phyloP scores from a whole-genome alignment of 2,797 vertebrate genomes.

The Rhinatrema bivittatum region DNA sequence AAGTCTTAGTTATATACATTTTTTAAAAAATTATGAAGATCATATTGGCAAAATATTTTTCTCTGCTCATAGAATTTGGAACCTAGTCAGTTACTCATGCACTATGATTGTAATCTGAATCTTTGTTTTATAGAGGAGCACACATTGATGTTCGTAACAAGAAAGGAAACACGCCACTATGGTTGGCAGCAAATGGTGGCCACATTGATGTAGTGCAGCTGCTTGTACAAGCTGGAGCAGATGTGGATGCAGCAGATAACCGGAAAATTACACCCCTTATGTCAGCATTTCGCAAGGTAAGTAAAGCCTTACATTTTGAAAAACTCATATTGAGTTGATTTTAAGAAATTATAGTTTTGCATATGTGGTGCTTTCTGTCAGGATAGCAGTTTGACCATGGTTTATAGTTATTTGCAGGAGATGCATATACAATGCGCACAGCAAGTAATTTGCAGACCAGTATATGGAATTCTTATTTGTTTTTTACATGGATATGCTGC shows the following conservation, averaged over 20 bases:
- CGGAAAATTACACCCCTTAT: slow-evolving; percentile 96
- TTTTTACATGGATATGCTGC: too few species aligned
- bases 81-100: too few species aligned
- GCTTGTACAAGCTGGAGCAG: slow-evolving; percentile 87
- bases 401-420: slow-evolving; percentile 5
- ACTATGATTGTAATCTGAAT: too few species aligned
- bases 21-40: too few species aligned
- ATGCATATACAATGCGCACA: too few species aligned
- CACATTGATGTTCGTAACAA: slow-evolving; percentile 98
- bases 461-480: too few species aligned
- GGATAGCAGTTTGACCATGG: too few species aligned
- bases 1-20: too few species aligned
- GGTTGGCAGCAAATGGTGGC: slow-evolving; percentile 92
- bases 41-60: too few species aligned
- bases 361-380: slow-evolving; percentile 1
- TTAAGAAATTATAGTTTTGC: not conserved
- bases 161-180: slow-evolving; percentile 96
- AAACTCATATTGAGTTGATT: not conserved
- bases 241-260: slow-evolving; percentile 97
- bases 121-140: slow-evolving; percentile 71
- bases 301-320: slow-evolving; percentile 10
- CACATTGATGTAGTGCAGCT: slow-evolving; percentile 97
- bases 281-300: slow-evolving; percentile 95
- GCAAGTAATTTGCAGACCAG: too few species aligned
- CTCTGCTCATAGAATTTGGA: not conserved